Percentiles rank a stretch among this genome's conserved stretches.
Conservation (phyloP, 2,113 vertebrate species). For the Tachuris rubrigastra region DNA sequence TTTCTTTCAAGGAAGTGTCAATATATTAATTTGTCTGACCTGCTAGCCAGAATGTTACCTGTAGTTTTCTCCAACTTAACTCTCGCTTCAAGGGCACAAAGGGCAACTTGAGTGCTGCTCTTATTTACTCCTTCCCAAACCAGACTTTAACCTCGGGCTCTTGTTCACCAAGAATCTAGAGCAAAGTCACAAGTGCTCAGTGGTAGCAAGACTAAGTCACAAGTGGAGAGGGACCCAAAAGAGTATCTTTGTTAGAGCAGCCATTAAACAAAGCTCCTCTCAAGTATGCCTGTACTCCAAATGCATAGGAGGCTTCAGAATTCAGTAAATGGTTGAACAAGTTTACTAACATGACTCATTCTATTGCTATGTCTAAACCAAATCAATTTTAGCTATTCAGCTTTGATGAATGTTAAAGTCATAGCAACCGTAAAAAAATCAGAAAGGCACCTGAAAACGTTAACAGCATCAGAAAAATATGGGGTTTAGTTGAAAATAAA, state of each 20-base stretch:
- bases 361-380: slow-evolving; percentile 23
- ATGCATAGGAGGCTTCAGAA: not conserved
- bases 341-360: slow-evolving; percentile 51
- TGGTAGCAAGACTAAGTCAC: not conserved
- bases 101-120: not conserved
- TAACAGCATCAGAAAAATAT: slow-evolving; percentile 20
- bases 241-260: not conserved
- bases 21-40: not conserved
- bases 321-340: slow-evolving; percentile 47
- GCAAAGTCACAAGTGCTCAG: not conserved
- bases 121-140: not conserved
- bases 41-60: not conserved
- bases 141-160: not conserved
- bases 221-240: not conserved
- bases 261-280: not conserved
- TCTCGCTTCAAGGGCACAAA: not conserved
- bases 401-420: slow-evolving; percentile 24
- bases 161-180: not conserved
- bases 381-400: slow-evolving; percentile 15
- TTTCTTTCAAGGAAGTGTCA: not conserved
- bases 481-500: slow-evolving; percentile 13
- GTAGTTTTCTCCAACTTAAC: not conserved
- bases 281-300: not conserved
- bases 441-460: slow-evolving; percentile 43
- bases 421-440: slow-evolving; percentile 23